phyloP scores from a whole-genome alignment of 1,140 invertebrate genomes.

The Heliconius melpomene region DNA sequence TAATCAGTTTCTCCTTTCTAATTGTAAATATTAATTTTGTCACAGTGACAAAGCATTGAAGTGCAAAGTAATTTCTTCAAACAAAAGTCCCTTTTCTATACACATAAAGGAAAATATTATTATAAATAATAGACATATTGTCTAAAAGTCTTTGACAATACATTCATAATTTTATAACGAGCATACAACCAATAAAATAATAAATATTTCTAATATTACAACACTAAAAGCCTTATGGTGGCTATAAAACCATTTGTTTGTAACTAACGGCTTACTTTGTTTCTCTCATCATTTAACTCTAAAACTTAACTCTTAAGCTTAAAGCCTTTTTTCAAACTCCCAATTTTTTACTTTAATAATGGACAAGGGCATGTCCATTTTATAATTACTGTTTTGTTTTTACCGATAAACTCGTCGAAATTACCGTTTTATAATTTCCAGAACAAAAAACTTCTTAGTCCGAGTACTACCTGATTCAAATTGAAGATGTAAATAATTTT shows the following conservation, averaged over 20 bases:
- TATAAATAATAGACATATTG: background rate
- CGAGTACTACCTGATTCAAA: background rate
- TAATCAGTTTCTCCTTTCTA: background rate
- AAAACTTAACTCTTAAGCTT: background rate
- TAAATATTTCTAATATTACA: constrained; percentile 36
- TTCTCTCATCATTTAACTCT: background rate
- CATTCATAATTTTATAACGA: constrained; percentile 9
- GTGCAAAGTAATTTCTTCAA: background rate
- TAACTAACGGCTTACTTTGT: constrained; percentile 44
- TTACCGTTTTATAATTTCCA: background rate
- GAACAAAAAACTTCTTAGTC: background rate
- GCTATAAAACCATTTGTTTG: constrained; percentile 49
- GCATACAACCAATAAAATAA: constrained; percentile 19
- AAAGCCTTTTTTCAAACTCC: background rate
- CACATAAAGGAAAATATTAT: constrained; percentile 3
- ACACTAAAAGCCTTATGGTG: constrained; percentile 42
- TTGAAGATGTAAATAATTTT: no score
- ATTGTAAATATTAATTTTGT: background rate
- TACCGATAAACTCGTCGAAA: constrained; percentile 10
- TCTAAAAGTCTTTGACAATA: constrained; percentile 5
- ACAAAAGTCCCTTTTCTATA: background rate
- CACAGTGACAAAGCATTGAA: background rate
- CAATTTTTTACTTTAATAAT: background rate
- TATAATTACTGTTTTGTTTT: constrained; percentile 24
- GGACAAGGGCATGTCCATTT: constrained; percentile 1